Percentiles rank a stretch among this genome's conserved stretches.
These are phyloP conservation scores for Vesta saturnalis DNA, from an alignment of 2,888 invertebrate species.

Conservation along the genomic window DNA sequence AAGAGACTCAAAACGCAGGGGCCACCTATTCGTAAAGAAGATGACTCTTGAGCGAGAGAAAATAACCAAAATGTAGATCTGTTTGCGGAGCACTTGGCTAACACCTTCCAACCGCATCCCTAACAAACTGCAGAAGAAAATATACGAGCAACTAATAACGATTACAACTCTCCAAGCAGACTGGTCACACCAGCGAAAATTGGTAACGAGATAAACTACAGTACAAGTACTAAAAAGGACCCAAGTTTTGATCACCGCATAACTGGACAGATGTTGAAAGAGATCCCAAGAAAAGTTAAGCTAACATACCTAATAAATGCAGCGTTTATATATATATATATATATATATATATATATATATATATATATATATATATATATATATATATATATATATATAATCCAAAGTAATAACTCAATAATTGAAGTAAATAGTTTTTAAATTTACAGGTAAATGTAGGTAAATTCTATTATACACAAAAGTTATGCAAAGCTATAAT, in stretches of 20 bases:
- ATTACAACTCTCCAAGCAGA: neutral
- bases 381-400: no score
- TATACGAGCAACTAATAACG: neutral
- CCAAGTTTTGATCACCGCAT: slow-evolving; percentile 50
- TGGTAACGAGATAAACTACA: slow-evolving; percentile 19
- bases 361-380: no score
- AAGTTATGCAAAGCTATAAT: no score
- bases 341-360: no score
- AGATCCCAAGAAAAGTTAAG: slow-evolving; percentile 42
- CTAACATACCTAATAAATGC: slow-evolving; percentile 47
- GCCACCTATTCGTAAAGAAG: neutral
- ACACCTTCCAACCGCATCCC: slow-evolving; percentile 20
- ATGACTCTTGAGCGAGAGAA: neutral
- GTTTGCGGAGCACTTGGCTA: slow-evolving; percentile 14
- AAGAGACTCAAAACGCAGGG: neutral
- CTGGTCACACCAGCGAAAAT: slow-evolving; percentile 22
- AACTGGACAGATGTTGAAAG: slow-evolving; percentile 40
- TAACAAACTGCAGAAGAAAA: no score
- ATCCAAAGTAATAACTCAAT: no score
- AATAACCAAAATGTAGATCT: slow-evolving; percentile 7
- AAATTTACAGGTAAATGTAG: no score
- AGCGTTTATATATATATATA: no score
- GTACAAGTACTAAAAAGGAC: slow-evolving; percentile 36
- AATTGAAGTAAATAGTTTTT: no score
- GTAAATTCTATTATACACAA: no score